Evolutionary conservation across 2,797 vertebrate genomes (phyloP).

Genomic region (Urophycis tenuis): DNA sequence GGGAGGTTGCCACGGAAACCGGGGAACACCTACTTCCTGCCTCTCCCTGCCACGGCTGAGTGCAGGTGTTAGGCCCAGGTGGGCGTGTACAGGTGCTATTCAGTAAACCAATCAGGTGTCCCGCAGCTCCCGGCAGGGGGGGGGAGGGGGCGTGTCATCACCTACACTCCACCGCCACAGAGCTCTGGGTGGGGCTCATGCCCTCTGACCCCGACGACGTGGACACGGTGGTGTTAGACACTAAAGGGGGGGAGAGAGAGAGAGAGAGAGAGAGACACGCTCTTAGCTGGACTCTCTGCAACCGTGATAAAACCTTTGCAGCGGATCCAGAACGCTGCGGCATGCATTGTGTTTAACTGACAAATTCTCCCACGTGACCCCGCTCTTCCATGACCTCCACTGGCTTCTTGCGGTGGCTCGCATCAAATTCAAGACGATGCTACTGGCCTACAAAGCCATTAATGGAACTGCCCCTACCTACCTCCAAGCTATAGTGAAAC

Average conservation of each 20-base stretch:
- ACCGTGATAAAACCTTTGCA: too few relatives aligned
- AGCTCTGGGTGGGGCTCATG: slow-evolving; percentile 94
- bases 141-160: slow-evolving; percentile 73
- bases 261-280: too few relatives aligned
- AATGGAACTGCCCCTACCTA: too few relatives aligned
- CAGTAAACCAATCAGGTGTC: neutral
- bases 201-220: slow-evolving; percentile 94
- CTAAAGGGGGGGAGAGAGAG: slow-evolving; percentile 55
- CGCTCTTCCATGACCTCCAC: too few relatives aligned
- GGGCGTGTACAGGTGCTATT: neutral
- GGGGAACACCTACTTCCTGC: neutral
- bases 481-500: too few relatives aligned
- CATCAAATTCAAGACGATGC: too few relatives aligned
- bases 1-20: slow-evolving; percentile 10
- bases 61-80: neutral
- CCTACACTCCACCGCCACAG: slow-evolving; percentile 95
- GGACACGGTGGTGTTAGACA: slow-evolving; percentile 76
- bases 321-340: too few relatives aligned
- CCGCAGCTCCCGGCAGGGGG: slow-evolving; percentile 33
- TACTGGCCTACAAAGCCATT: too few relatives aligned
- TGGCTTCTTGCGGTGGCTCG: too few relatives aligned
- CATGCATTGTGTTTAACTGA: too few relatives aligned
- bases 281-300: too few relatives aligned
- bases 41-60: neutral
- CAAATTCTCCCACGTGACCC: too few relatives aligned